phyloP scores from a whole-genome alignment of 2,888 invertebrate genomes.

The Pyrochroa serraticornis region DNA sequence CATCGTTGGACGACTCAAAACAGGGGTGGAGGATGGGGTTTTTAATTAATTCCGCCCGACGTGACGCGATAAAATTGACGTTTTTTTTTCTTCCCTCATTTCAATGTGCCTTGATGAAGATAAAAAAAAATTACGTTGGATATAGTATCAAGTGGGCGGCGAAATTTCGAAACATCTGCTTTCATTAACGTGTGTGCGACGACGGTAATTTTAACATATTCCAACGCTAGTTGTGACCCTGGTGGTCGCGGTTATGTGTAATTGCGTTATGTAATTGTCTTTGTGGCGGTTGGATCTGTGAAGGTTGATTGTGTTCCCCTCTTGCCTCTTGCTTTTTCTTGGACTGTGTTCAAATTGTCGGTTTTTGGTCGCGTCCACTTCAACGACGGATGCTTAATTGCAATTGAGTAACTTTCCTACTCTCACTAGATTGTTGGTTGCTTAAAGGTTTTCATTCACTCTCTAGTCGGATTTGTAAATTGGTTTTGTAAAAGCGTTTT shows the following conservation, averaged over 20 bases:
- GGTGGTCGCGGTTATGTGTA: conserved; percentile 9
- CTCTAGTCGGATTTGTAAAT: too few species aligned
- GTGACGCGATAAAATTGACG: conserved; percentile 1
- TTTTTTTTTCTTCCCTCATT: too few species aligned
- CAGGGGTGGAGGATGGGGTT: conserved; percentile 17
- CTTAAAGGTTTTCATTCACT: too few species aligned
- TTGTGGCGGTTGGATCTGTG: conserved; percentile 10
- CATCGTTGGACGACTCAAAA: background rate
- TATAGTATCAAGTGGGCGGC: conserved; percentile 8
- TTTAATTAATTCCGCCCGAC: conserved; percentile 21
- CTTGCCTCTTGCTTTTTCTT: background rate
- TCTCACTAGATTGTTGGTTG: too few species aligned
- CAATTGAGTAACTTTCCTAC: too few species aligned
- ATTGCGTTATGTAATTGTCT: conserved; percentile 25
- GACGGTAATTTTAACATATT: conserved; percentile 24
- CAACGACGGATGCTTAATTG: too few species aligned
- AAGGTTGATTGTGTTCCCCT: conserved; percentile 8
- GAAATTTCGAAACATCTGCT: conserved; percentile 26
- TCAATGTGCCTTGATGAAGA: too few species aligned
- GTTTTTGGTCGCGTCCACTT: too few species aligned
- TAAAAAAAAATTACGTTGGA: too few species aligned
- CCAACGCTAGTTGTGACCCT: conserved; percentile 20
- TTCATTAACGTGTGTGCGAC: conserved; percentile 19
- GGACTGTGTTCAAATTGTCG: conserved; percentile 8
- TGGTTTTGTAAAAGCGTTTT: too few species aligned